phyloP scores from a whole-genome alignment of 2,113 vertebrate genomes.

The Macrotis lagotis region DNA sequence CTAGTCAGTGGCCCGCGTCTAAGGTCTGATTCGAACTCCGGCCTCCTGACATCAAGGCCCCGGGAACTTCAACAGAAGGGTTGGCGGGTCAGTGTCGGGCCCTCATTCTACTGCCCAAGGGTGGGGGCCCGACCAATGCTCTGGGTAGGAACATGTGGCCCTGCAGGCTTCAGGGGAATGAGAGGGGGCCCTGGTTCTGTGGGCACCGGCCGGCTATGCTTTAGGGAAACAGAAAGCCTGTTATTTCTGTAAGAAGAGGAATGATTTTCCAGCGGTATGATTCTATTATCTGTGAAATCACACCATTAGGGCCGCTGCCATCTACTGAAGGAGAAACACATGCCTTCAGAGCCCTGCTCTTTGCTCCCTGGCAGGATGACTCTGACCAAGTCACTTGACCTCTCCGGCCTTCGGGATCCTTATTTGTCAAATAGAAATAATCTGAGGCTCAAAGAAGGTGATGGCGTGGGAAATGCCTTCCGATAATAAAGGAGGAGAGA shows the following conservation, averaged over 20 bases:
- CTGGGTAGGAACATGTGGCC: not conserved
- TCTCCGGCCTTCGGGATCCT: not conserved
- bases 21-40: too few relatives aligned
- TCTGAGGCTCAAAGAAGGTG: not conserved
- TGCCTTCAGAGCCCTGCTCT: not conserved
- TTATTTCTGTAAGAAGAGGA: not conserved
- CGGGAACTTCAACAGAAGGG: too few relatives aligned
- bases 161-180: not conserved
- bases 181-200: not conserved
- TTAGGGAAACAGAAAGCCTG: not conserved
- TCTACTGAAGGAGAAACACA: not conserved
- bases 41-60: too few relatives aligned
- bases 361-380: too few relatives aligned
- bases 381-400: not conserved
- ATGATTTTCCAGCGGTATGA: not conserved
- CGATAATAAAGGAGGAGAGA: not conserved
- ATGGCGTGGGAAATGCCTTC: not conserved
- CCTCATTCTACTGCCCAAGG: not conserved
- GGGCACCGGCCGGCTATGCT: too few relatives aligned
- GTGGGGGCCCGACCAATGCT: not conserved
- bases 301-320: not conserved
- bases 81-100: not conserved
- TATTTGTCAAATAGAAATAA: not conserved
- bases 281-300: not conserved
- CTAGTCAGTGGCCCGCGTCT: too few relatives aligned